A percentile compares a stretch with the other conserved stretches of the same genome.
Conservation (phyloP, 2,113 vertebrate species). For the Proteles cristata region DNA sequence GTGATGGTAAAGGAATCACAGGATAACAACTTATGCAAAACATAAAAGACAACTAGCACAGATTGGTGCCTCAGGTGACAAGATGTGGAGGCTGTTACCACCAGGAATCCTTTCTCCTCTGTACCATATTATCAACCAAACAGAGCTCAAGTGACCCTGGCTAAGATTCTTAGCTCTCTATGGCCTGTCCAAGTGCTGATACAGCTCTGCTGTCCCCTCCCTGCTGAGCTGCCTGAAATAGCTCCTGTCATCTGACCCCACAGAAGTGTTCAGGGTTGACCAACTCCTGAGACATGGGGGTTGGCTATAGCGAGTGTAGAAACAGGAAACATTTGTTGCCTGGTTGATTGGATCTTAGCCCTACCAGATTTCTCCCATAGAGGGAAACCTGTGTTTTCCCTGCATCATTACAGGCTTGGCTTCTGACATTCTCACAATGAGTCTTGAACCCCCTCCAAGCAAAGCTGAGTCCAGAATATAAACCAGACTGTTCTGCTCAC, state of each 20-base stretch:
- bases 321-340: not conserved
- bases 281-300: not conserved
- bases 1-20: not conserved
- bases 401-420: not conserved
- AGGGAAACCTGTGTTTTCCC: not conserved
- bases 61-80: not conserved
- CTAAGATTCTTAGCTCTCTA: not conserved
- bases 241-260: not conserved
- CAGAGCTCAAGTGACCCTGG: not conserved
- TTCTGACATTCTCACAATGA: not conserved
- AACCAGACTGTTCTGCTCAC: not conserved
- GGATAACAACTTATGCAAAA: not conserved
- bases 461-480: not conserved
- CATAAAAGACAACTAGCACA: not conserved
- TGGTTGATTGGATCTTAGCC: too few relatives aligned
- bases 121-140: not conserved
- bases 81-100: not conserved
- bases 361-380: accelerated
- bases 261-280: not conserved
- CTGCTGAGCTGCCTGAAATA: not conserved
- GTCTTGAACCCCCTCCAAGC: not conserved
- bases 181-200: not conserved
- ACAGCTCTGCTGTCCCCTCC: not conserved
- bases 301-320: not conserved
- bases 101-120: not conserved